Percentiles rank a stretch among this genome's conserved stretches.
Conservation (phyloP, 2,797 vertebrate genomes). For the Acanthurus leucopareius region DNA sequence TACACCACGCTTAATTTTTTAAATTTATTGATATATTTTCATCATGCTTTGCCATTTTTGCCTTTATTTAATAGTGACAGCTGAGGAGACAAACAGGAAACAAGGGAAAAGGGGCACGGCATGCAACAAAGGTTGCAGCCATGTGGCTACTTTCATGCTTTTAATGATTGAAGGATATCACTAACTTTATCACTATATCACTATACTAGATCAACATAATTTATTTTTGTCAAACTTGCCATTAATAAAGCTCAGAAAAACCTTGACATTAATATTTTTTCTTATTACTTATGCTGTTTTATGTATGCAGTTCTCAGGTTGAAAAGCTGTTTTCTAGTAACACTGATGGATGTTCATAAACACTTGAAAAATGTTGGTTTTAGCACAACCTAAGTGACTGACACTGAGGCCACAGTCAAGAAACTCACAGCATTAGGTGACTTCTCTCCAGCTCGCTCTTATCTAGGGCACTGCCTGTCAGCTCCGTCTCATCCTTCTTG, state of each 20-base stretch:
- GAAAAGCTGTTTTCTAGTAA: constrained; percentile 6
- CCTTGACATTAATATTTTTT: neutral
- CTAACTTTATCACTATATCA: neutral
- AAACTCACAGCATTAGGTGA: constrained; percentile 96
- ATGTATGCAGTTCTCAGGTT: neutral
- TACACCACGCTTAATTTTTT: too few species aligned
- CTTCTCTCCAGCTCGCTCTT: constrained; percentile 94
- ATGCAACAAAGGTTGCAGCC: too few species aligned
- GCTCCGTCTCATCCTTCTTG: constrained; percentile 87
- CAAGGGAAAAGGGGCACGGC: too few species aligned
- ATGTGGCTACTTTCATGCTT: neutral
- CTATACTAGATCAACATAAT: neutral
- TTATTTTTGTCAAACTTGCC: neutral
- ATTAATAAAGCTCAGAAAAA: neutral
- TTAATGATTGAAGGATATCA: neutral
- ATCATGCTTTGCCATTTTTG: too few species aligned
- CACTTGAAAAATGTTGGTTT: neutral
- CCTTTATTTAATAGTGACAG: too few species aligned
- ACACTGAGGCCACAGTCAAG: neutral
- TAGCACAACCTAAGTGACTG: constrained; percentile 10
- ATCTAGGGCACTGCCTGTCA: constrained; percentile 95
- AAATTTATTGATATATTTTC: too few species aligned
- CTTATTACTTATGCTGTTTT: neutral
- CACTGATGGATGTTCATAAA: neutral
- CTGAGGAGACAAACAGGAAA: too few species aligned